Evolutionary conservation across 2,113 vertebrate species (phyloP), one percentile per base, ranked within the genome.

Genomic region (Rhipidura dahli): DNA sequence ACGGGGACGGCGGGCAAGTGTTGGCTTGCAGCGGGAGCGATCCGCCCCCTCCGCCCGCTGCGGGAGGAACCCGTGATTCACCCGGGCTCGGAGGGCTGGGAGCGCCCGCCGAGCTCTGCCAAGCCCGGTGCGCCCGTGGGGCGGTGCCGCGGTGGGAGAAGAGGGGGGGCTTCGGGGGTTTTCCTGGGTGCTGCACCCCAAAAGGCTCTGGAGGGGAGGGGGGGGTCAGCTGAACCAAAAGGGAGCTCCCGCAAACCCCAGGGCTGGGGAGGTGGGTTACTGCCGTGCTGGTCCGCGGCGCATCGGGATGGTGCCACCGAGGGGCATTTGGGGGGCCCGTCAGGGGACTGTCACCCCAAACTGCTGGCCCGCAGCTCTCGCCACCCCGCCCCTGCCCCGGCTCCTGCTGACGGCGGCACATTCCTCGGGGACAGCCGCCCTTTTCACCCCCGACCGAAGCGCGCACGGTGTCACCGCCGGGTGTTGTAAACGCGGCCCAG

Each of bases 401-500:
- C 91, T 94, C 14, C 79, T 96, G 96, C 96, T 96, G 94, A 96
- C n/a, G 18, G 89, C 39, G 2, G 94, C 93, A 50, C 93, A 90
- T 96, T 96, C 91, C 89, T 68, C 2, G 2, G 86, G 75, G 70
- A 22, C 79, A 15, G 83, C 51, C 66, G 39, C 87, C 85, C 88
- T 86, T 71, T 83, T 35, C 93, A 73, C 94, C 91, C 90, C 30
- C 78, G 20, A 33, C 35, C 5, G 15, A 61, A 50, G 78, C 60
- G 12, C 84, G 6, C 42, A 4, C 8, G 11, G 11, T 89, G 93
- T 66, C 91, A 75, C 39, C 10, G 6, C 68, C 3, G 23, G 24
- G 21, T 61, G 90, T 20, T 11, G 68, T 42, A 47, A 87, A 37
- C 23, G 49, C 8, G 12, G 72, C 84, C 40, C 20, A 70, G 81